phyloP scores from a whole-genome alignment of 1,140 invertebrate genomes.

The Gonatopus flavifemur region DNA sequence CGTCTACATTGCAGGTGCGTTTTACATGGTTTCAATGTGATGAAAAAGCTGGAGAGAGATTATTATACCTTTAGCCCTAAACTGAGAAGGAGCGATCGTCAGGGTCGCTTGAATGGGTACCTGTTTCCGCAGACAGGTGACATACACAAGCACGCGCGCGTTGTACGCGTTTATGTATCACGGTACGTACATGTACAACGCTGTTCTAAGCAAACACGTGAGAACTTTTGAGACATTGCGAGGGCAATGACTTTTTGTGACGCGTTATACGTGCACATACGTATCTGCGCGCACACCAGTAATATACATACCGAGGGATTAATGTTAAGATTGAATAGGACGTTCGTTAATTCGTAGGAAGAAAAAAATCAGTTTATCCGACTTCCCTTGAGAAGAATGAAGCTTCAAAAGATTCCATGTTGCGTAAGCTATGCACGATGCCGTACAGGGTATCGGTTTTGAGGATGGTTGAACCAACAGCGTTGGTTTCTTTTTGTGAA shows the following conservation, averaged over 20 bases:
- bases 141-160: conserved; percentile 24
- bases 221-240: conserved; percentile 26
- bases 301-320: conserved; percentile 23
- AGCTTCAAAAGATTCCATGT: no score
- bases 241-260: conserved; percentile 45
- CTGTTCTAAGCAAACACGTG: conserved; percentile 26
- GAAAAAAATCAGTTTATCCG: conserved; percentile 27
- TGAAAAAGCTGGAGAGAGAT: no score
- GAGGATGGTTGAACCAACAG: no score
- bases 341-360: conserved; percentile 16
- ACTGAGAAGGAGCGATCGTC: conserved; percentile 34
- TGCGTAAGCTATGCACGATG: no score
- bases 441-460: no score
- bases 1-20: no score
- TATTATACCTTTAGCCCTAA: no score
- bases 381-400: background rate
- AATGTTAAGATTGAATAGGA: conserved; percentile 16
- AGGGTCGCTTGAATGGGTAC: conserved; percentile 44
- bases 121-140: conserved; percentile 43
- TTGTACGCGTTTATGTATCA: conserved; percentile 15
- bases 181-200: no score
- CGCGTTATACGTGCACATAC: conserved; percentile 3
- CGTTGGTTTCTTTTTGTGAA: no score
- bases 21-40: no score
- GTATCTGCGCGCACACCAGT: no score